Percentiles rank a stretch among this genome's conserved stretches.
Evolutionary conservation across 2,888 invertebrate species (phyloP).

Genomic region (Melikaiella ostensackeni): DNA sequence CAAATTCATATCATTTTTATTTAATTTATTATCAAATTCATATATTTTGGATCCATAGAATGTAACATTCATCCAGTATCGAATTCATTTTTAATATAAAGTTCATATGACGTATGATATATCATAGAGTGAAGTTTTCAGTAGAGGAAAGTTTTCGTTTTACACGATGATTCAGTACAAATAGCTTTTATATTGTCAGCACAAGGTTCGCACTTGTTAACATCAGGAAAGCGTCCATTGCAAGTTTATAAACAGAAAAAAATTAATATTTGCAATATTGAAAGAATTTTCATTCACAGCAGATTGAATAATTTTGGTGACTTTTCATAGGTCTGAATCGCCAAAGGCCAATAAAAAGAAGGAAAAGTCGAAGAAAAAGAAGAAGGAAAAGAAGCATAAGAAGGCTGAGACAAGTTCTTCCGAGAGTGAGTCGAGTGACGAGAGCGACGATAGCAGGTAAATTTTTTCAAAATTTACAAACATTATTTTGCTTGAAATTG

Average conservation of each 20-base stretch:
- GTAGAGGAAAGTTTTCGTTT: slow-evolving; percentile 60
- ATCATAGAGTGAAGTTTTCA: slow-evolving; percentile 38
- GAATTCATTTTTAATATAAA: neutral
- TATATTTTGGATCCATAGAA: neutral
- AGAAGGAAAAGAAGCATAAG: slow-evolving; percentile 75
- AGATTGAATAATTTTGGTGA: slow-evolving; percentile 31
- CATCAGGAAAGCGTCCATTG: slow-evolving; percentile 71
- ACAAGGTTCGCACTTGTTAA: slow-evolving; percentile 75
- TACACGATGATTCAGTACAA: slow-evolving; percentile 63
- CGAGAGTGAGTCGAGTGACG: slow-evolving; percentile 73
- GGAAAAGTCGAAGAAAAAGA: slow-evolving; percentile 75
- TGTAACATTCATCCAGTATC: neutral
- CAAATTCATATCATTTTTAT: neutral
- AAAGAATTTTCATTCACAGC: slow-evolving; percentile 32
- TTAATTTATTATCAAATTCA: neutral
- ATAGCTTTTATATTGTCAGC: slow-evolving; percentile 72
- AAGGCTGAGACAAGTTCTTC: slow-evolving; percentile 71
- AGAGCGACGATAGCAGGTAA: slow-evolving; percentile 74
- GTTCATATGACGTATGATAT: neutral
- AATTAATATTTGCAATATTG: slow-evolving; percentile 54
- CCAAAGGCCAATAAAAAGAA: slow-evolving; percentile 74
- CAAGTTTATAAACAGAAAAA: slow-evolving; percentile 64
- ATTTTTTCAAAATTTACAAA: slow-evolving; percentile 3
- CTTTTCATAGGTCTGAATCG: slow-evolving; percentile 73
- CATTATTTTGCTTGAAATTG: too few relatives aligned